Percentiles rank a stretch among this genome's conserved stretches.
phyloP scores from a whole-genome alignment of 2,113 vertebrate genomes.

The Tauraco erythrolophus region DNA sequence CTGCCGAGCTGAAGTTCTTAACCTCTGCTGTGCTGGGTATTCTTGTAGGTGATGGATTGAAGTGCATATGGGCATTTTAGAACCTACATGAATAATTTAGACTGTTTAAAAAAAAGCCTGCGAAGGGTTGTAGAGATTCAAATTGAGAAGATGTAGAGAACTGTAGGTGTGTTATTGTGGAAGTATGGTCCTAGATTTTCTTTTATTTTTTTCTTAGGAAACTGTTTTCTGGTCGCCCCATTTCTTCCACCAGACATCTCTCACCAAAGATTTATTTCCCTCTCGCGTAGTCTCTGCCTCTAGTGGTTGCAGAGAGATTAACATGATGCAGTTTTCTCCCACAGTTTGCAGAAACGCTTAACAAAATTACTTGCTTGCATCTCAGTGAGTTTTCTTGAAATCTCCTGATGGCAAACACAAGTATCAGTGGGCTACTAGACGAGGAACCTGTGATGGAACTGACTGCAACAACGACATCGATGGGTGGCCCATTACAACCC shows the following conservation, averaged over 20 bases:
- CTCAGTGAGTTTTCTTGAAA: background rate
- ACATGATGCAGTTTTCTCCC: background rate
- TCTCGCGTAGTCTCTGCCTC: background rate
- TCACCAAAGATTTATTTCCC: slow-evolving; percentile 22
- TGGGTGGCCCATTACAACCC: background rate
- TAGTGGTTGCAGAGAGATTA: background rate
- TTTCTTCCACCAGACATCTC: background rate
- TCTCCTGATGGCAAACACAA: background rate
- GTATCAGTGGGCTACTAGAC: too few species aligned
- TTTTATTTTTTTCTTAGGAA: background rate
- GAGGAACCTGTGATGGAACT: background rate
- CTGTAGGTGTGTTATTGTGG: background rate
- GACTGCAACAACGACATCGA: background rate
- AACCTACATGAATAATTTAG: background rate
- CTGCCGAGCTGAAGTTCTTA: background rate
- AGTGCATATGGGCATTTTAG: background rate
- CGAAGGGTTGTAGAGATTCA: background rate
- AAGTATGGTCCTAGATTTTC: background rate
- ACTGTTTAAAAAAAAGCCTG: background rate
- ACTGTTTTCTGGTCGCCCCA: background rate
- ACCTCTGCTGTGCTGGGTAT: background rate
- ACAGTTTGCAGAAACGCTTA: background rate
- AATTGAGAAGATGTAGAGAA: background rate
- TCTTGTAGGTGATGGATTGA: background rate
- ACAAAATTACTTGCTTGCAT: background rate